Conservation (phyloP, 2,888 invertebrate genomes). For the Criorhina ranunculi region DNA sequence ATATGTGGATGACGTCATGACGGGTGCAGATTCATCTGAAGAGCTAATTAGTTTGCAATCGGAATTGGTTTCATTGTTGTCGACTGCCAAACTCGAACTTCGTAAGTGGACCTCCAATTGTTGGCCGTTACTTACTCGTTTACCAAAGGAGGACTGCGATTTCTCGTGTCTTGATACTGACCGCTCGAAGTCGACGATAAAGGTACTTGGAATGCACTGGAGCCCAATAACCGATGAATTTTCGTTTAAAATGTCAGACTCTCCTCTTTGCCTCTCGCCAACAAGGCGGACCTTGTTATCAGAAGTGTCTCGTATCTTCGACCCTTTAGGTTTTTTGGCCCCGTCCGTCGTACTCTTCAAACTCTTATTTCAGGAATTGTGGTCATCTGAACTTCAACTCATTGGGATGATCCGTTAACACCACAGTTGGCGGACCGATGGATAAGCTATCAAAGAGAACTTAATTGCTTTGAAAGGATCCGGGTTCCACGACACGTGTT, state of each 20-base stretch:
- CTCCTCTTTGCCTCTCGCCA: neutral
- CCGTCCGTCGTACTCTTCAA: conserved; percentile 26
- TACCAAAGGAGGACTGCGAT: neutral
- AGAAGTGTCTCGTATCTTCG: too few relatives aligned
- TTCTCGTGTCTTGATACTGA: neutral
- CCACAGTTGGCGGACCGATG: neutral
- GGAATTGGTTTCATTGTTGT: conserved; percentile 30
- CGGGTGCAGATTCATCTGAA: conserved; percentile 28
- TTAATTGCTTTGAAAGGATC: neutral
- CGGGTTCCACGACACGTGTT: too few relatives aligned
- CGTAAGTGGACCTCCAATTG: conserved; percentile 12
- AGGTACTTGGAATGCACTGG: conserved; percentile 10
- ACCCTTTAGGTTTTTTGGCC: conserved; percentile 39
- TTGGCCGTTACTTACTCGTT: neutral
- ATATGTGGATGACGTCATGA: conserved; percentile 25
- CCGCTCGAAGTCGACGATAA: neutral
- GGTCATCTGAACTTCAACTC: conserved; percentile 15
- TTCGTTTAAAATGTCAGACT: neutral
- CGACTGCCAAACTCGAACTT: conserved; percentile 32
- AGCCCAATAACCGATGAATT: neutral
- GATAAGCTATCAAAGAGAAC: neutral
- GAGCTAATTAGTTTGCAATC: conserved; percentile 7
- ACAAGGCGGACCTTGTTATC: conserved; percentile 6
- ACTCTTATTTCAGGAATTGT: conserved; percentile 26
- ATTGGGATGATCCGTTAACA: conserved; percentile 13